Evolutionary conservation across 2,113 vertebrate genomes (phyloP).

Genomic region (Salvelinus alpinus): DNA sequence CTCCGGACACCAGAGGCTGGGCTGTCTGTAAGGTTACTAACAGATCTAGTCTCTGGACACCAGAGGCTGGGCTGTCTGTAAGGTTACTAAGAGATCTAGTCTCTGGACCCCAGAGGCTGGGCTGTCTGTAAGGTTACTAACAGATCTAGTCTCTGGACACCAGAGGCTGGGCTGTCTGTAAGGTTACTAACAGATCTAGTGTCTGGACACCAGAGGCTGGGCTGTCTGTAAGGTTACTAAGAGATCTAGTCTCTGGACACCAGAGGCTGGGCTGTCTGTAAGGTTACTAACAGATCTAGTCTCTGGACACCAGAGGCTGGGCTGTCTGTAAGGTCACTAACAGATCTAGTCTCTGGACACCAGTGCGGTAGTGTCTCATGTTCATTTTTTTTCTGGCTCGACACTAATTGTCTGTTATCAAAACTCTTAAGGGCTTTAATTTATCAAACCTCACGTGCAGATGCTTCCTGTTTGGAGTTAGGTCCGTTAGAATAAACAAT

Average conservation of each 20-base stretch:
- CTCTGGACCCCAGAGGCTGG: conserved; percentile 26
- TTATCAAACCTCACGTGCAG: conserved; percentile 34
- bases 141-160: conserved; percentile 6
- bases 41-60: conserved; percentile 45
- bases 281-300: too few relatives aligned
- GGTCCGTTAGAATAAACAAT: conserved; percentile 24
- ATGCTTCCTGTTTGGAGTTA: conserved; percentile 14
- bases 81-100: conserved; percentile 48
- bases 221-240: too few relatives aligned
- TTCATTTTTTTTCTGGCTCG: conserved; percentile 29
- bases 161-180: too few relatives aligned
- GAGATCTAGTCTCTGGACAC: too few relatives aligned
- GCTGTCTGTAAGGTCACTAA: conserved; percentile 41
- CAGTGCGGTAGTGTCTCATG: conserved; percentile 39
- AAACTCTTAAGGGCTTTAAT: background rate
- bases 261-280: too few relatives aligned
- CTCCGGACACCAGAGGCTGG: conserved; percentile 25
- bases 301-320: background rate
- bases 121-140: conserved; percentile 33
- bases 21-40: conserved; percentile 32
- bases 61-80: too few relatives aligned
- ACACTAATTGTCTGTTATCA: conserved; percentile 38
- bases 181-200: too few relatives aligned
- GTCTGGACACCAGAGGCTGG: too few relatives aligned
- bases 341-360: conserved; percentile 20